Evolutionary conservation across 2,113 vertebrate genomes (phyloP).

Genomic region (Rafetus swinhoei): DNA sequence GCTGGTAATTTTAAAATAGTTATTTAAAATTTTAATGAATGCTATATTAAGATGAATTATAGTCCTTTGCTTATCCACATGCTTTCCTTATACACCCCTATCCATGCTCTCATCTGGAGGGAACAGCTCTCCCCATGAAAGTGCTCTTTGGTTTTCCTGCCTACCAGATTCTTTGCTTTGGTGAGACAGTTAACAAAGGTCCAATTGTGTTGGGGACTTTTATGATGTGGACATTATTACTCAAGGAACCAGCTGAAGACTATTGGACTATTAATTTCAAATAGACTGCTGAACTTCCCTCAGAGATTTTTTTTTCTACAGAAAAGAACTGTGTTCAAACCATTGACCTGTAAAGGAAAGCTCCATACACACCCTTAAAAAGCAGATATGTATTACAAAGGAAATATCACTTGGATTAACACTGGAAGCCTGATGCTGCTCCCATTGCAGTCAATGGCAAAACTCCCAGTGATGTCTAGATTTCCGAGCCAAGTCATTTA

Average conservation of each 20-base stretch:
- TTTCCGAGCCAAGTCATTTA: background rate
- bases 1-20: background rate
- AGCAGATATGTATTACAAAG: background rate
- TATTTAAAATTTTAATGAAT: background rate
- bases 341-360: background rate
- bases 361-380: background rate
- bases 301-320: background rate
- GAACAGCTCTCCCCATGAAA: background rate
- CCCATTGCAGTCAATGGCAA: background rate
- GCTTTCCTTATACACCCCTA: background rate
- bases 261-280: background rate
- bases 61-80: background rate
- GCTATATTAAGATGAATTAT: background rate
- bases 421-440: background rate
- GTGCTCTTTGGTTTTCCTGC: background rate
- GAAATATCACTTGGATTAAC: background rate
- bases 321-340: background rate
- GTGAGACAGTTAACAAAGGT: background rate
- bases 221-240: background rate
- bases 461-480: background rate
- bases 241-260: background rate
- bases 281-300: background rate
- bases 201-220: background rate
- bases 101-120: background rate
- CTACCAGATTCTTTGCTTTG: background rate